Conservation (phyloP, 2,888 invertebrate species). For the Acronicta alni region DNA sequence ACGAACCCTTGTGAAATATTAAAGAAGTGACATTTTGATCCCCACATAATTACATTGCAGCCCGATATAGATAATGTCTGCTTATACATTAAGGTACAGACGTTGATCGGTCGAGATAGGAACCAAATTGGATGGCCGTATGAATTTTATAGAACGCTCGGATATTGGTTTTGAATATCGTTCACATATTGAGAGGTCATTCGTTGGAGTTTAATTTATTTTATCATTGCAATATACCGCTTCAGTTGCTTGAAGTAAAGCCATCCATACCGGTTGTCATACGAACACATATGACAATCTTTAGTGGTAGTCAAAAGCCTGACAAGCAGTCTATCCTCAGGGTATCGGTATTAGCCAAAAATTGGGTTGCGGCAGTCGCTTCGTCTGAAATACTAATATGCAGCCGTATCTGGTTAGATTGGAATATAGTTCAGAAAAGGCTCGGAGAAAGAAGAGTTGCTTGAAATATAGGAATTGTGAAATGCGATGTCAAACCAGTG, state of each 20-base stretch:
- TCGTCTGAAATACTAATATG: no score
- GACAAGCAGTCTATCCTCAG: no score
- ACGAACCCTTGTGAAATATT: conserved; percentile 68
- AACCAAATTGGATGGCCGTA: conserved; percentile 67
- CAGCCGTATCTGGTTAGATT: no score
- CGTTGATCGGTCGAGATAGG: conserved; percentile 57
- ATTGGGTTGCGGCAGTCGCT: no score
- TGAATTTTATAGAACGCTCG: conserved; percentile 62
- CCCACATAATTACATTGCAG: conserved; percentile 73
- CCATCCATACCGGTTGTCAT: no score
- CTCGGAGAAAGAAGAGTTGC: no score
- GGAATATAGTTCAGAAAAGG: no score
- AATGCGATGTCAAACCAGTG: no score
- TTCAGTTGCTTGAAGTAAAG: neutral
- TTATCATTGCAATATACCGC: neutral
- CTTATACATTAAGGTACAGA: conserved; percentile 76
- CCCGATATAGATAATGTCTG: conserved; percentile 70
- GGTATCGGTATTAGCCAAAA: no score
- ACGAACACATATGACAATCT: no score
- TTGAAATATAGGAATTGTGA: no score
- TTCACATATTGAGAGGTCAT: conserved; percentile 3
- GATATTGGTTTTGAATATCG: conserved; percentile 47
- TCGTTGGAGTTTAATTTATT: neutral
- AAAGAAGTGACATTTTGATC: conserved; percentile 67
- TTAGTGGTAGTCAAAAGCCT: no score